A percentile compares a stretch with the other conserved stretches of the same genome.
Evolutionary conservation across 2,888 invertebrate genomes (phyloP).

Genomic region (Glaucopsyche alexis): DNA sequence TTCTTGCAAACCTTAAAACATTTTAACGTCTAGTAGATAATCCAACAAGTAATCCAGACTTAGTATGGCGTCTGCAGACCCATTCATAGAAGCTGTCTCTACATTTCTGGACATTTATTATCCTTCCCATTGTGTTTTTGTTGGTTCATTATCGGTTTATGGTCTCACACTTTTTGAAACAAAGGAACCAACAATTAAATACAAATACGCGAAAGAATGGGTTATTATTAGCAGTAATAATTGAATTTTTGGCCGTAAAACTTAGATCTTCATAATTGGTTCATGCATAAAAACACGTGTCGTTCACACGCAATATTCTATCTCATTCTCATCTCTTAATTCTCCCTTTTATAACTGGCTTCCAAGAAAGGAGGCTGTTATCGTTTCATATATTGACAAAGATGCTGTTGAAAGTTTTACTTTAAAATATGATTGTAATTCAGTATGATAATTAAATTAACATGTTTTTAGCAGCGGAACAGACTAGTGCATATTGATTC

Average conservation of each 20-base stretch:
- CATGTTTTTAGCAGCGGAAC: too few species aligned
- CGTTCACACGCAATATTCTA: too few species aligned
- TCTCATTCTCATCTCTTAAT: too few species aligned
- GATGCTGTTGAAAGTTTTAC: too few species aligned
- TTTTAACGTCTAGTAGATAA: not conserved
- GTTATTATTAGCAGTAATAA: not conserved
- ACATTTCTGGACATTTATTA: slow-evolving; percentile 8
- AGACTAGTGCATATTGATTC: too few species aligned
- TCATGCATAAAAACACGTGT: too few species aligned
- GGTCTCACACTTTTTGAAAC: slow-evolving; percentile 17
- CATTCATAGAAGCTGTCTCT: slow-evolving; percentile 10
- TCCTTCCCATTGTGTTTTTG: slow-evolving; percentile 10
- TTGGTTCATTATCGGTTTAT: slow-evolving; percentile 15
- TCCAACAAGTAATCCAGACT: not conserved
- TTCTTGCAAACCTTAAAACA: not conserved
- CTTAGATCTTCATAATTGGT: not conserved
- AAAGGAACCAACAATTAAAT: not conserved
- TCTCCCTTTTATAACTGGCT: too few species aligned
- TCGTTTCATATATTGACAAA: too few species aligned
- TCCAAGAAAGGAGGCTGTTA: too few species aligned
- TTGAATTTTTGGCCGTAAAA: not conserved
- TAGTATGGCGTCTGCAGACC: not conserved
- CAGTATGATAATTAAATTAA: too few species aligned
- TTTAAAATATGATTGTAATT: too few species aligned
- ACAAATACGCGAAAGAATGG: slow-evolving; percentile 14